Conservation (phyloP, 2,888 invertebrate genomes). For the Synanthedon tipuliformis region DNA sequence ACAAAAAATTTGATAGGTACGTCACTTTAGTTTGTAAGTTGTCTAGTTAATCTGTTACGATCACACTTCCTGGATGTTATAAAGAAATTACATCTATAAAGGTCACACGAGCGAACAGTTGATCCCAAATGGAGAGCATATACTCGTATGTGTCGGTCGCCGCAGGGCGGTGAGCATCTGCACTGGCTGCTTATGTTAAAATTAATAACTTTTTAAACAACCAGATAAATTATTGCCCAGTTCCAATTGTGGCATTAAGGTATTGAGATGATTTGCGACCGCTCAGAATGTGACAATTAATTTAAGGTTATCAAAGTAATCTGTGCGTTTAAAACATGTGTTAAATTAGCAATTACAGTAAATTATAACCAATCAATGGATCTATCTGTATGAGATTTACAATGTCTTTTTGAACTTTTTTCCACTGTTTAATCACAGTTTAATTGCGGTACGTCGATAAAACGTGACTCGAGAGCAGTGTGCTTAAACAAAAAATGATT, state of each 20-base stretch:
- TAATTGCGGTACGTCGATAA: background rate
- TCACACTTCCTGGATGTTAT: background rate
- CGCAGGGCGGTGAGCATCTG: background rate
- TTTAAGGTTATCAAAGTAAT: background rate
- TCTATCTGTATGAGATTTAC: constrained; percentile 2
- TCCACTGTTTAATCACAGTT: background rate
- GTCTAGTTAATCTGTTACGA: no score
- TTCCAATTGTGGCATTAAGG: background rate
- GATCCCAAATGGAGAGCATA: background rate
- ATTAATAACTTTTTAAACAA: background rate
- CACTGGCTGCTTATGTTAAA: background rate
- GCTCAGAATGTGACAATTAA: background rate
- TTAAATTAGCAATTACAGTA: background rate
- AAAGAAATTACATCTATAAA: background rate
- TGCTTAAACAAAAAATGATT: constrained; percentile 8
- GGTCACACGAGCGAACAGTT: background rate
- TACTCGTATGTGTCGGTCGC: background rate
- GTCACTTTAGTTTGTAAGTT: no score
- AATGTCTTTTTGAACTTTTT: background rate
- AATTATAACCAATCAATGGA: background rate
- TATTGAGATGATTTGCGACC: background rate
- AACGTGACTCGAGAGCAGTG: constrained; percentile 1
- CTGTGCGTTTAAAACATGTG: background rate
- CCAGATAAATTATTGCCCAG: background rate
- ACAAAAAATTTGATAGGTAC: no score